These are phyloP conservation scores for Cosmia pyralina DNA, from an alignment of 2,888 invertebrate species.

Conservation along the genomic window DNA sequence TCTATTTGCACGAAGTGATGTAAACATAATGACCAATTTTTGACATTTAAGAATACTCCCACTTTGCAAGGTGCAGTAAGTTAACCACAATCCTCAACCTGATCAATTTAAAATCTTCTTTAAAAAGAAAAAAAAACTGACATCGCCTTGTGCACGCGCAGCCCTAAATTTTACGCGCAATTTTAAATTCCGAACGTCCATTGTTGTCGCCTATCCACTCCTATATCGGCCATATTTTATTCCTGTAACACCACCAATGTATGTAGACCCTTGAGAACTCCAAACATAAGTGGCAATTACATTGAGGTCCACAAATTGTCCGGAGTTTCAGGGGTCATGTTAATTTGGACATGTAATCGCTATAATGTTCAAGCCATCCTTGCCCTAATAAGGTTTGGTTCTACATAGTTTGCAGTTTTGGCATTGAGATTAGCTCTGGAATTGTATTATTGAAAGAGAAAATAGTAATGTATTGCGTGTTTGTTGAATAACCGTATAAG, in stretches of 20 bases:
- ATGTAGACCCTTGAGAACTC: slow-evolving; percentile 61
- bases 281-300: slow-evolving; percentile 49
- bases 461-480: slow-evolving; percentile 56
- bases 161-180: slow-evolving; percentile 82
- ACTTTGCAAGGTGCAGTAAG: slow-evolving; percentile 18
- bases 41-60: slow-evolving; percentile 28
- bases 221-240: slow-evolving; percentile 84
- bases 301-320: slow-evolving; percentile 40
- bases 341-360: slow-evolving; percentile 67
- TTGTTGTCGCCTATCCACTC: slow-evolving; percentile 84
- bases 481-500: slow-evolving; percentile 43
- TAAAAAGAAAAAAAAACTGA: slow-evolving; percentile 25
- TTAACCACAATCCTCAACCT: slow-evolving; percentile 44
- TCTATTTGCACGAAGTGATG: too few species aligned
- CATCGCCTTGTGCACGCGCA: slow-evolving; percentile 62
- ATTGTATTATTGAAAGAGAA: slow-evolving; percentile 69
- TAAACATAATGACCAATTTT: too few species aligned
- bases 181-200: slow-evolving; percentile 86
- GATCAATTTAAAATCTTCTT: slow-evolving; percentile 41
- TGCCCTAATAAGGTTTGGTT: slow-evolving; percentile 77
- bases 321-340: slow-evolving; percentile 54
- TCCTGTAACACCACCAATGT: slow-evolving; percentile 70
- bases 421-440: slow-evolving; percentile 73
- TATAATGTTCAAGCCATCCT: slow-evolving; percentile 66
- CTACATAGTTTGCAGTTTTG: slow-evolving; percentile 71